A percentile compares a stretch with the other conserved stretches of the same genome.
phyloP scores from a whole-genome alignment of 1,140 invertebrate genomes.

The Ganaspis sp. region DNA sequence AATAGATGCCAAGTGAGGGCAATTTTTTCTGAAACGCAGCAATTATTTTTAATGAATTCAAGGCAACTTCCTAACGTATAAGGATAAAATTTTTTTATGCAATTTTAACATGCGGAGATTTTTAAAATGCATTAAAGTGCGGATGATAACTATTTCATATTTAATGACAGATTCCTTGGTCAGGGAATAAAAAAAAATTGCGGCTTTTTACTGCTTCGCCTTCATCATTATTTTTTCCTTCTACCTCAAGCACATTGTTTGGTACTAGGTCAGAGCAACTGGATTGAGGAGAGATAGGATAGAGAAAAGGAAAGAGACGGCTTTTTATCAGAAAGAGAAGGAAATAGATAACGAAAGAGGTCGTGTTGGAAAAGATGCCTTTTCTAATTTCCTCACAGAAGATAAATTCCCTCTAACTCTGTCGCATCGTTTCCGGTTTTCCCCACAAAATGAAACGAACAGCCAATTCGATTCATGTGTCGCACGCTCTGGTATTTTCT shows the following conservation, averaged over 20 bases:
- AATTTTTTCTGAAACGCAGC: not conserved
- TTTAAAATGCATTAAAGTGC: not conserved
- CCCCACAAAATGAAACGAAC: conserved; percentile 54
- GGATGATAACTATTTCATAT: not conserved
- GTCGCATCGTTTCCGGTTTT: conserved; percentile 12
- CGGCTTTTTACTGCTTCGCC: not conserved
- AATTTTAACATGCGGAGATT: not conserved
- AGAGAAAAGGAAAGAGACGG: not conserved
- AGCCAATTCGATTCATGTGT: conserved; percentile 68
- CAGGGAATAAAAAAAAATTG: not conserved
- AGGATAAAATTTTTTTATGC: not conserved
- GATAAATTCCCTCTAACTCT: conserved; percentile 64
- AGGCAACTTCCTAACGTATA: not conserved
- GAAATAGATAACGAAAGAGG: conserved; percentile 23
- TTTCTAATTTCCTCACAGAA: conserved; percentile 71
- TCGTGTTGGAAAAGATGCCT: conserved; percentile 51
- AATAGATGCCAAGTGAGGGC: too few species aligned
- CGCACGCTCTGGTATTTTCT: conserved; percentile 67
- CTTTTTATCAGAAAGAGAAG: not conserved
- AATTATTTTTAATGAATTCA: conserved; percentile 7
- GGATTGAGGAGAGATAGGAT: not conserved
- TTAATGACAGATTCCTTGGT: not conserved
- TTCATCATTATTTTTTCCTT: not conserved
- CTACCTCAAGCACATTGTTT: not conserved
- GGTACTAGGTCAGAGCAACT: not conserved